These are phyloP conservation scores for Ammodytes marinus DNA, from an alignment of 2,113 vertebrate genomes.

Conservation along the genomic window DNA sequence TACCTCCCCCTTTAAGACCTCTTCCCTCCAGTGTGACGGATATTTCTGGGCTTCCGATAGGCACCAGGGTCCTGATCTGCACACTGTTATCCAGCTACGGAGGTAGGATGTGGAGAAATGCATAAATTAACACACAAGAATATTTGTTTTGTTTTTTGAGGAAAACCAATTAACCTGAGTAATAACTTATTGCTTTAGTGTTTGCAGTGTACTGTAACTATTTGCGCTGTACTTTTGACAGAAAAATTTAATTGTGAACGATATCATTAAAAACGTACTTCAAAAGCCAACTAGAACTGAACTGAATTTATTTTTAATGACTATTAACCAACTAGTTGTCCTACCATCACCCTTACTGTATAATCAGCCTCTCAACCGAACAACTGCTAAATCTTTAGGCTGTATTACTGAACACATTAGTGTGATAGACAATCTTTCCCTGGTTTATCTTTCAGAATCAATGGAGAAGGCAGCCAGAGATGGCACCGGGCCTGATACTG, in stretches of 20 bases:
- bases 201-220: not conserved
- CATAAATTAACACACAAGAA: slow-evolving; percentile 7
- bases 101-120: slow-evolving; percentile 42
- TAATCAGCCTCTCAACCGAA: not conserved
- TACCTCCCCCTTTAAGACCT: slow-evolving; percentile 97
- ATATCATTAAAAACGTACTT: not conserved
- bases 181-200: not conserved
- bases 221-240: not conserved
- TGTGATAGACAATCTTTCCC: slow-evolving; percentile 36
- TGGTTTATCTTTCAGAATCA: slow-evolving; percentile 52
- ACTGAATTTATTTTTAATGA: slow-evolving; percentile 7
- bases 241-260: not conserved
- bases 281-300: not conserved
- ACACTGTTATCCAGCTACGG: slow-evolving; percentile 84
- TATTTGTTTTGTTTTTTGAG: not conserved
- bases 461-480: slow-evolving; percentile 45
- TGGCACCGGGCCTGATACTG: slow-evolving; percentile 20
- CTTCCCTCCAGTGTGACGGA: slow-evolving; percentile 90
- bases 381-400: slow-evolving; percentile 8
- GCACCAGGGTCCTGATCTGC: slow-evolving; percentile 86
- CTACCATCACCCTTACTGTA: not conserved
- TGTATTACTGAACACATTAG: slow-evolving; percentile 38
- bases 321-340: slow-evolving; percentile 13
- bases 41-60: slow-evolving; percentile 84
- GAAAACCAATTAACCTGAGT: not conserved